phyloP scores from a whole-genome alignment of 2,888 invertebrate genomes.

The Apoderus coryli region DNA sequence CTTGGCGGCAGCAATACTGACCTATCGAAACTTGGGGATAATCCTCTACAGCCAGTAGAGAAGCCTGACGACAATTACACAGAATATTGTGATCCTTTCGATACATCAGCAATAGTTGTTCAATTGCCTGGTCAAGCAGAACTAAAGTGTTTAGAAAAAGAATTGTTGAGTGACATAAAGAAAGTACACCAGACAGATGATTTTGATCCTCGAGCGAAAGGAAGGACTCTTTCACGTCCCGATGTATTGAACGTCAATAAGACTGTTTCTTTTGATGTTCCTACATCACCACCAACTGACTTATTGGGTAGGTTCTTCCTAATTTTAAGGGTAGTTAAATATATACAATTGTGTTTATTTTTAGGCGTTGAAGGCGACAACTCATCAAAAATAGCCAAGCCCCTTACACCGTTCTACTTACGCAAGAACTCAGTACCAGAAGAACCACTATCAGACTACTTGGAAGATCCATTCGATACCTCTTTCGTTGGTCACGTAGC shows the following conservation, averaged over 20 bases:
- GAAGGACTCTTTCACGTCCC: conserved; percentile 43
- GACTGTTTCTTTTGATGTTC: conserved; percentile 45
- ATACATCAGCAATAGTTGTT: conserved; percentile 62
- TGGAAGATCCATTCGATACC: conserved; percentile 52
- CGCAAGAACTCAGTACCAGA: conserved; percentile 44
- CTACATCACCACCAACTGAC: conserved; percentile 37
- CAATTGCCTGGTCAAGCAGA: conserved; percentile 66
- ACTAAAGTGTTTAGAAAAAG: conserved; percentile 62
- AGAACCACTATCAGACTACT: conserved; percentile 34
- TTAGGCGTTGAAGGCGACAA: conserved; percentile 12
- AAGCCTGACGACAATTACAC: conserved; percentile 37
- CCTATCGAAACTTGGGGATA: conserved; percentile 50
- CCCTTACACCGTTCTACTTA: conserved; percentile 69
- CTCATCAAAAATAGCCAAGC: conserved; percentile 43
- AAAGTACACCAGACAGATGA: conserved; percentile 49
- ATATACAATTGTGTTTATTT: conserved; percentile 23
- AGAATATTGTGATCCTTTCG: conserved; percentile 69
- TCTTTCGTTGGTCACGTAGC: conserved; percentile 39
- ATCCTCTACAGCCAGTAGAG: conserved; percentile 47
- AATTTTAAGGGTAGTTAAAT: conserved; percentile 36
- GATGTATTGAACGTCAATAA: conserved; percentile 38
- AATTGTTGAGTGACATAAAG: conserved; percentile 47
- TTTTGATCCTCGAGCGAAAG: conserved; percentile 59
- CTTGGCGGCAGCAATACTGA: conserved; percentile 66
- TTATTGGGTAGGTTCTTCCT: too few relatives aligned